A percentile compares a stretch with the other conserved stretches of the same genome.
Evolutionary conservation across 2,888 invertebrate species (phyloP).

Genomic region (Caenorhabditis doughertyi): DNA sequence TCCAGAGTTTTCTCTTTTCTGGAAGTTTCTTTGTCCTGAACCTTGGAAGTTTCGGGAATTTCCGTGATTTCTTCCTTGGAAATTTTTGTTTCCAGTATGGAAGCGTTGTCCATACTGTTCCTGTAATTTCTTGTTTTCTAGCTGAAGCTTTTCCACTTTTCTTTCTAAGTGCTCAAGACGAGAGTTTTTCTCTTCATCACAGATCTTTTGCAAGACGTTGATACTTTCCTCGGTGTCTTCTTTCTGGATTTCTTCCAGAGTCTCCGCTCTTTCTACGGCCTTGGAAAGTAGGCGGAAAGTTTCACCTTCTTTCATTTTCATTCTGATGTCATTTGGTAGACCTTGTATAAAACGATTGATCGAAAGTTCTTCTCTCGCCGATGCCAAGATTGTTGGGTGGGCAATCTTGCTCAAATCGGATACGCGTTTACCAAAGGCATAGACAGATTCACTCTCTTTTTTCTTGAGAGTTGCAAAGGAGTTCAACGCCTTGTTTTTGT

Average conservation of each 20-base stretch:
- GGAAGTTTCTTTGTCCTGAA: background rate
- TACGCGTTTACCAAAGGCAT: too few relatives aligned
- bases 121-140: background rate
- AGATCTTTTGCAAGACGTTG: background rate
- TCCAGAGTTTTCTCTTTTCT: background rate
- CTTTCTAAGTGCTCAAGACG: background rate
- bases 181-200: background rate
- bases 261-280: background rate
- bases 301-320: background rate
- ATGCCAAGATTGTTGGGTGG: too few relatives aligned
- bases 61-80: background rate
- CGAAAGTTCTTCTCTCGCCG: background rate
- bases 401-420: too few relatives aligned
- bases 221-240: background rate
- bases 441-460: too few relatives aligned
- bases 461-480: background rate
- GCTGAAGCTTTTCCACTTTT: background rate
- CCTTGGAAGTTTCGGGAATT: background rate
- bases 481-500: background rate
- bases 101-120: background rate
- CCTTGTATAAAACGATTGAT: background rate
- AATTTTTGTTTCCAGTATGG: background rate
- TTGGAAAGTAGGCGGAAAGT: background rate
- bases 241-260: background rate
- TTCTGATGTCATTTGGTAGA: background rate